Evolutionary conservation across 2,113 vertebrate species (phyloP).

Genomic region (Oxyruncus cristatus): DNA sequence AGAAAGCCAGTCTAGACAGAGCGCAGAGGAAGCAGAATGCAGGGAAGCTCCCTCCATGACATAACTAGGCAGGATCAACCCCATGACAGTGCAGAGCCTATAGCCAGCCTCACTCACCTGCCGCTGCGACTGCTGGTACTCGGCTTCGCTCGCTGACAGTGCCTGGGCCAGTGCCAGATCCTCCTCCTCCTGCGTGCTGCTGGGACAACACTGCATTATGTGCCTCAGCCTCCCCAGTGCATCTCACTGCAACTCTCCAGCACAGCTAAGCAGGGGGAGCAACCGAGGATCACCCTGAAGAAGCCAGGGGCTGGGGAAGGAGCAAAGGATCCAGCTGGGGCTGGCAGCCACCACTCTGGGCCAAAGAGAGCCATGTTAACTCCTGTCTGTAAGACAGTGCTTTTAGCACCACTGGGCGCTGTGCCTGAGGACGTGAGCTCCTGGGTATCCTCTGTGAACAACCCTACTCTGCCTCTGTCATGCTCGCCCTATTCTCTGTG

Average conservation of each 20-base stretch:
- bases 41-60: not conserved
- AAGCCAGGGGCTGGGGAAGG: not conserved
- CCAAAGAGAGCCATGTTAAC: not conserved
- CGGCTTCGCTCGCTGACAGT: slow-evolving; percentile 92
- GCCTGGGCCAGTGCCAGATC: slow-evolving; percentile 94
- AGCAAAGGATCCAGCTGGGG: not conserved
- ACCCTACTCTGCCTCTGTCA: not conserved
- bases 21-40: not conserved
- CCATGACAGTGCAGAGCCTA: rapidly evolving
- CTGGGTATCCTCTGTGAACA: not conserved
- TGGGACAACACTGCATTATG: not conserved
- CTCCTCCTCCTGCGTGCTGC: slow-evolving; percentile 91
- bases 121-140: slow-evolving; percentile 82
- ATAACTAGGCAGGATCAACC: not conserved
- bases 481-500: not conserved
- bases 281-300: not conserved
- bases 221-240: not conserved
- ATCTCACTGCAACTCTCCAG: not conserved
- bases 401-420: not conserved
- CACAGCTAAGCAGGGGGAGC: not conserved
- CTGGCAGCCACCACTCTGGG: not conserved
- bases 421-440: not conserved
- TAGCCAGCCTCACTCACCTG: slow-evolving; percentile 38
- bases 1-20: not conserved
- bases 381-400: not conserved